Conservation (phyloP, 2,113 vertebrate genomes). For the Hiodon tergisus region DNA sequence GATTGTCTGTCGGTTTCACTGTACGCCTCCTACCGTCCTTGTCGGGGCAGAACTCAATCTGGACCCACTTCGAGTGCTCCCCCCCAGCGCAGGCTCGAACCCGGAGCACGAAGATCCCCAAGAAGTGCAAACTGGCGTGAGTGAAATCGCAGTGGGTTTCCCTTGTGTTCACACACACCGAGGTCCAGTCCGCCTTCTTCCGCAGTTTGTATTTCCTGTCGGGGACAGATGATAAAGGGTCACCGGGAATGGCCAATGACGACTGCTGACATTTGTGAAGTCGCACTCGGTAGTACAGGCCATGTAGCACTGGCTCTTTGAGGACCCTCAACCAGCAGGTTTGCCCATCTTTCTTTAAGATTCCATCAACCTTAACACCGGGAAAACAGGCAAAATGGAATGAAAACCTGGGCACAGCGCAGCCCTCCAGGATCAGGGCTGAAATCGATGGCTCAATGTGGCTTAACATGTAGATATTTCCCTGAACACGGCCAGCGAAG, state of each 20-base stretch:
- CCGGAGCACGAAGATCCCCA: conserved; percentile 36
- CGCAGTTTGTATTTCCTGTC: neutral
- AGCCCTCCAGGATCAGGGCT: neutral
- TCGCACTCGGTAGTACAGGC: neutral
- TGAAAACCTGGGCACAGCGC: too few relatives aligned
- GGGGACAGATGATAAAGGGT: neutral
- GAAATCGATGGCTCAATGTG: too few relatives aligned
- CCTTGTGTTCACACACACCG: neutral
- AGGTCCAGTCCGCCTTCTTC: neutral
- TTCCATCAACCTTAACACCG: neutral
- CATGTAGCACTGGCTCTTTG: neutral
- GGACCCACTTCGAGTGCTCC: conserved; percentile 37
- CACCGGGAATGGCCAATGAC: neutral
- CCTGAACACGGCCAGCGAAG: neutral
- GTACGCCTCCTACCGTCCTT: conserved; percentile 44
- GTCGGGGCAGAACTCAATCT: conserved; percentile 47
- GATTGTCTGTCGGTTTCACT: neutral
- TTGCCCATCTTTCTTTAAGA: neutral
- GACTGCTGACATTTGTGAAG: too few relatives aligned
- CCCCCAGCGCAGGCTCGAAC: conserved; percentile 31
- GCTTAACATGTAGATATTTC: too few relatives aligned
- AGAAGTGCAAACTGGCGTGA: conserved; percentile 17
- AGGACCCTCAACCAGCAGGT: neutral
- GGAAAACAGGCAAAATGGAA: too few relatives aligned
- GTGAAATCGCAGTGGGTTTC: conserved; percentile 48